Evolutionary conservation across 2,888 invertebrate genomes (phyloP).

Genomic region (Siphonodentalium dalli): DNA sequence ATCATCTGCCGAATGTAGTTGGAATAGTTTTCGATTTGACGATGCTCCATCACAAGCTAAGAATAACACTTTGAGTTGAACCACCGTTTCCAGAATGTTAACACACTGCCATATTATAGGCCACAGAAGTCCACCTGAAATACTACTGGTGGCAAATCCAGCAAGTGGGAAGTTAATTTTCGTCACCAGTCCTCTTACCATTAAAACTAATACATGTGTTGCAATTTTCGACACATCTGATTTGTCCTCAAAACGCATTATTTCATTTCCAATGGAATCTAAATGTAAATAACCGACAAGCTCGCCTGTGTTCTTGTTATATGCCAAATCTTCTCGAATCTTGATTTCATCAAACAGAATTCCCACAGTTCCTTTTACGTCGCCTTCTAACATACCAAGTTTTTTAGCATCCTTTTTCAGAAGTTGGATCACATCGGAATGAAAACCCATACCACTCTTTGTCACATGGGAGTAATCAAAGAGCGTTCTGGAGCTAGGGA

Average conservation of each 20-base stretch:
- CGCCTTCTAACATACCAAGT: conserved; percentile 4
- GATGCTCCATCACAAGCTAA: conserved; percentile 32
- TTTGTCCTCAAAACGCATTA: conserved; percentile 26
- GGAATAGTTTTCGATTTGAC: conserved; percentile 27
- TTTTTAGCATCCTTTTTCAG: conserved; percentile 18
- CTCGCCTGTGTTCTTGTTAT: conserved; percentile 30
- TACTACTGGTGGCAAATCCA: conserved; percentile 25
- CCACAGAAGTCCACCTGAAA: conserved; percentile 28
- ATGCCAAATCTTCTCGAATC: conserved; percentile 28
- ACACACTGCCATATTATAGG: conserved; percentile 30
- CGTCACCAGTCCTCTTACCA: conserved; percentile 21
- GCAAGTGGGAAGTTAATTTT: conserved; percentile 26
- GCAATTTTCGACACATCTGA: too few relatives aligned
- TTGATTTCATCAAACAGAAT: conserved; percentile 33
- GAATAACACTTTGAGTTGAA: conserved; percentile 19
- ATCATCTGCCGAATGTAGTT: too few relatives aligned
- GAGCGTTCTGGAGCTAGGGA: conserved; percentile 25
- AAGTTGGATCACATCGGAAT: too few relatives aligned
- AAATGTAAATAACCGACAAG: conserved; percentile 27
- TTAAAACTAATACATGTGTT: conserved; percentile 20
- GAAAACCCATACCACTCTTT: conserved; percentile 15
- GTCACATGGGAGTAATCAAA: conserved; percentile 27
- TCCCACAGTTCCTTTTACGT: conserved; percentile 15
- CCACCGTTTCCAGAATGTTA: conserved; percentile 15
- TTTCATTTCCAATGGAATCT: conserved; percentile 25